Evolutionary conservation across 1,140 invertebrate species (phyloP).

Genomic region (Phymorhynchus buccinoides): DNA sequence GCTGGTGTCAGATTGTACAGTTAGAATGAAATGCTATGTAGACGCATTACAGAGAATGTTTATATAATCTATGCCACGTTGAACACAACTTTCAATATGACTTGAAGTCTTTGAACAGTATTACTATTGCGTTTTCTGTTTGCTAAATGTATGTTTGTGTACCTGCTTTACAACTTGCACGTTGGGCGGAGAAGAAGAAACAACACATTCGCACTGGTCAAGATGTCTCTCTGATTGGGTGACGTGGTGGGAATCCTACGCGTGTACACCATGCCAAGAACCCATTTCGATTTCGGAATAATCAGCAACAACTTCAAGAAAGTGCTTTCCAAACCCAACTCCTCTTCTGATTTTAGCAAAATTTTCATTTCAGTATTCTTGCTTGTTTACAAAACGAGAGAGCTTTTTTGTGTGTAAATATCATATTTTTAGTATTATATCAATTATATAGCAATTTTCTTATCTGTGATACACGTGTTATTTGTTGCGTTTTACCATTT

Average conservation of each 20-base stretch:
- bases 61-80: not conserved
- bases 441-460: not conserved
- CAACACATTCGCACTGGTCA: not conserved
- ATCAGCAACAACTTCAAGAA: not conserved
- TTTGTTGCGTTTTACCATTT: not conserved
- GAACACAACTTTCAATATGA: slow-evolving; percentile 1
- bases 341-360: not conserved
- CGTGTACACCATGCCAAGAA: not conserved
- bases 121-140: slow-evolving; percentile 8
- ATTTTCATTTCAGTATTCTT: not conserved
- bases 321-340: not conserved
- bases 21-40: not conserved
- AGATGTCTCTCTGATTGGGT: not conserved
- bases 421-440: not conserved
- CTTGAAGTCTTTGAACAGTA: slow-evolving; percentile 26
- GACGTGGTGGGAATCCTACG: not conserved
- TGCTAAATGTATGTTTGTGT: slow-evolving; percentile 18
- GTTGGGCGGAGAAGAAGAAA: not conserved
- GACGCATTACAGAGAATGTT: not conserved
- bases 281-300: slow-evolving; percentile 17
- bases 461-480: slow-evolving; percentile 1
- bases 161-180: not conserved
- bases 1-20: not conserved
- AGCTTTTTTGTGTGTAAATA: not conserved
- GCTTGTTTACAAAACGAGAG: slow-evolving; percentile 6